These are phyloP conservation scores for Todus mexicanus DNA, from an alignment of 2,797 vertebrate species.

Conservation along the genomic window DNA sequence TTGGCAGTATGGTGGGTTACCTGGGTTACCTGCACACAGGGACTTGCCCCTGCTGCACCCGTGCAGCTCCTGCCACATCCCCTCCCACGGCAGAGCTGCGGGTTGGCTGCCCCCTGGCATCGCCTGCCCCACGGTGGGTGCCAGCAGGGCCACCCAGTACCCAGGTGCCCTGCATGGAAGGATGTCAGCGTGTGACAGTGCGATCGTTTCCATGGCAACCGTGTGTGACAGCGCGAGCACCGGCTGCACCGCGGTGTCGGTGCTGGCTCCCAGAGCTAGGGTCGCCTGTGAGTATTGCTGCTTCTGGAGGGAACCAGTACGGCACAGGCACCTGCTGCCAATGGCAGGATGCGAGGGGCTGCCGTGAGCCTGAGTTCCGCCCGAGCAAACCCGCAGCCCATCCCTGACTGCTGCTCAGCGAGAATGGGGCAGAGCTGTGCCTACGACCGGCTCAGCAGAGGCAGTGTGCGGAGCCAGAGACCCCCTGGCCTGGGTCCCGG, in stretches of 20 bases:
- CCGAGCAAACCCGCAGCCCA: background rate
- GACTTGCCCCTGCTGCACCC: background rate
- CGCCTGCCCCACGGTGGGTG: background rate
- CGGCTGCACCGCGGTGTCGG: accelerated
- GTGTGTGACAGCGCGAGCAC: background rate
- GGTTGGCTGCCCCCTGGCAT: background rate
- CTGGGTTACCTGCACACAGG: background rate
- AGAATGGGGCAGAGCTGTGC: background rate
- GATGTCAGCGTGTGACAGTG: background rate
- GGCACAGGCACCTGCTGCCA: accelerated
- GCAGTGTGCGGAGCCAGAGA: accelerated
- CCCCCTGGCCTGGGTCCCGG: accelerated
- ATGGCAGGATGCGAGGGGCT: accelerated
- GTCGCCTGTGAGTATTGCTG: accelerated
- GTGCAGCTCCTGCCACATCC: accelerated
- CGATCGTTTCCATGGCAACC: conserved; percentile 44
- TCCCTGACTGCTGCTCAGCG: background rate
- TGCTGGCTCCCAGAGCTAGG: accelerated
- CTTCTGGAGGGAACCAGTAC: background rate
- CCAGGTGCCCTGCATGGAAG: background rate
- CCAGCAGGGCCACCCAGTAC: background rate
- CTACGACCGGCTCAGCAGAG: accelerated
- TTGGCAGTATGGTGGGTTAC: background rate
- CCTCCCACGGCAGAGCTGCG: background rate
- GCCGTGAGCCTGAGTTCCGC: background rate